A percentile compares a stretch with the other conserved stretches of the same genome.
These are phyloP conservation scores for Stenopsyche tienmushanensis DNA, from an alignment of 1,140 invertebrate genomes.

Conservation along the genomic window DNA sequence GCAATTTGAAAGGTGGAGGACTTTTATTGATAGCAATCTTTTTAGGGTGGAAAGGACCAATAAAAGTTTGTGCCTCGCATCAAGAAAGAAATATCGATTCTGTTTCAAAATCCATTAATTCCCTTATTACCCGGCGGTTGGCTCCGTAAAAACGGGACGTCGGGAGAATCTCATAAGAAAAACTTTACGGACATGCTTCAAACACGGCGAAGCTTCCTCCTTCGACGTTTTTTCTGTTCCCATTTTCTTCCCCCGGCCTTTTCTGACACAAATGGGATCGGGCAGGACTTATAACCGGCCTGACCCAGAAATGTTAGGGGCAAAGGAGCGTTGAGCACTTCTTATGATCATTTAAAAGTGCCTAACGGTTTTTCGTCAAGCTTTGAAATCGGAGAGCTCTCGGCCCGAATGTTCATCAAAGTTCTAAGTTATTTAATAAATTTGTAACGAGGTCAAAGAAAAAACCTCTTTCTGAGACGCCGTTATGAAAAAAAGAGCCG, in stretches of 20 bases:
- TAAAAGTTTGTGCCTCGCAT: too few species aligned
- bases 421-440: neutral
- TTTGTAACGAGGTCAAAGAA: neutral
- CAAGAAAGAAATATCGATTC: slow-evolving; percentile 1
- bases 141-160: slow-evolving; percentile 6
- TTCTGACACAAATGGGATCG: slow-evolving; percentile 27
- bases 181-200: slow-evolving; percentile 22
- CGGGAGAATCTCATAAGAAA: slow-evolving; percentile 32
- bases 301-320: slow-evolving; percentile 15
- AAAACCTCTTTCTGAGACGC: too few species aligned
- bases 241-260: slow-evolving; percentile 1
- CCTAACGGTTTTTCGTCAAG: neutral
- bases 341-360: slow-evolving; percentile 4
- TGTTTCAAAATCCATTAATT: slow-evolving; percentile 39
- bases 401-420: neutral
- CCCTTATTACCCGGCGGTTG: neutral
- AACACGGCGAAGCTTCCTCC: slow-evolving; percentile 8
- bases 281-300: slow-evolving; percentile 16
- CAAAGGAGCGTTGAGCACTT: slow-evolving; percentile 1
- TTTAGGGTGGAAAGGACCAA: too few species aligned
- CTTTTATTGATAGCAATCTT: too few species aligned
- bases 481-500: too few species aligned
- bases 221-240: neutral
- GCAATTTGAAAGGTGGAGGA: too few species aligned
- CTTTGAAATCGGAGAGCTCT: neutral